These are phyloP conservation scores for Clarias batrachus DNA, from an alignment of 2,113 vertebrate genomes.

Conservation along the genomic window DNA sequence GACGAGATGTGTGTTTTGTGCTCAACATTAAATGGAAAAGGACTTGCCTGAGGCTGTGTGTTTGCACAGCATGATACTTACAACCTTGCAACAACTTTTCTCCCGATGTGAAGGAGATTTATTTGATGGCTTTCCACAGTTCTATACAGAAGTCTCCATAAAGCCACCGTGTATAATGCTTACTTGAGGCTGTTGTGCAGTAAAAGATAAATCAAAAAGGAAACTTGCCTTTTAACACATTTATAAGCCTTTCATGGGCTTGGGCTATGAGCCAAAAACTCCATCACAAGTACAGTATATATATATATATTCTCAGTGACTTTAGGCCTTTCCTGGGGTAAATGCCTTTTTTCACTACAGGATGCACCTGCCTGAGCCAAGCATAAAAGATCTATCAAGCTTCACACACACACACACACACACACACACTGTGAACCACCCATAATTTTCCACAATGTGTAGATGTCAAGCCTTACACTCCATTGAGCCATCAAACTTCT, in stretches of 20 bases:
- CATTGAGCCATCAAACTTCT: slow-evolving; percentile 21
- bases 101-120: background rate
- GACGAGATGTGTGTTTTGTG: background rate
- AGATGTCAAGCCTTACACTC: background rate
- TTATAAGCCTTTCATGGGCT: background rate
- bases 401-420: background rate
- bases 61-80: slow-evolving; percentile 23
- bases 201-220: background rate
- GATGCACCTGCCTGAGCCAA: slow-evolving; percentile 50
- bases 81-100: slow-evolving; percentile 11
- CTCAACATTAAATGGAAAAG: slow-evolving; percentile 30
- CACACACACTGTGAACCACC: slow-evolving; percentile 4
- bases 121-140: slow-evolving; percentile 18
- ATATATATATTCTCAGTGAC: slow-evolving; percentile 26
- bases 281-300: slow-evolving; percentile 30
- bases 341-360: slow-evolving; percentile 48
- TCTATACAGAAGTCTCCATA: slow-evolving; percentile 7
- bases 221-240: background rate
- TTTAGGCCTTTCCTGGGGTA: slow-evolving; percentile 32
- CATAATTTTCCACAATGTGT: slow-evolving; percentile 37
- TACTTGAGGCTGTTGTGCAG: background rate
- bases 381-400: slow-evolving; percentile 32
- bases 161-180: background rate
- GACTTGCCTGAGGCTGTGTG: background rate
- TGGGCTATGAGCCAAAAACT: background rate